phyloP scores from a whole-genome alignment of 2,888 invertebrate species.

The Sinelater perroti region DNA sequence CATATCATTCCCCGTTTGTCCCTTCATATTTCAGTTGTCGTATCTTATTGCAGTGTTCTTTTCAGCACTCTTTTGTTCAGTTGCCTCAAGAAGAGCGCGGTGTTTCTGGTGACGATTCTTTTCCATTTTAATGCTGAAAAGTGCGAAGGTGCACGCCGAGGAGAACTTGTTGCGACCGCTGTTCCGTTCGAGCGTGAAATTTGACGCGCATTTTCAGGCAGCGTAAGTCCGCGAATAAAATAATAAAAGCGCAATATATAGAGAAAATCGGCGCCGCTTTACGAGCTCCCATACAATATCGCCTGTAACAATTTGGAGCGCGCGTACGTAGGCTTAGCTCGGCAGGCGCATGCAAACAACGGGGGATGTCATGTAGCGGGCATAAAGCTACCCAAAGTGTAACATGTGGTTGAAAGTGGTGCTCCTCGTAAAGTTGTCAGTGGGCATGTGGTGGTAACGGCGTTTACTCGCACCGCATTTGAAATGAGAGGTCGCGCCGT shows the following conservation, averaged over 20 bases:
- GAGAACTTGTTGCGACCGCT: constrained; percentile 6
- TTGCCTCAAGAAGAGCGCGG: too few species aligned
- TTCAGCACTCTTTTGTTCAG: too few species aligned
- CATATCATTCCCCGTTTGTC: too few species aligned
- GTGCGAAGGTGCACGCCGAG: too few species aligned
- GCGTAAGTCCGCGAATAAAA: constrained; percentile 18
- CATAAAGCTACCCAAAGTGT: constrained; percentile 62
- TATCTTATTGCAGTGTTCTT: too few species aligned
- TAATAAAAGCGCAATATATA: constrained; percentile 39
- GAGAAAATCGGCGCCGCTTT: constrained; percentile 38
- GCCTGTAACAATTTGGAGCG: constrained; percentile 42
- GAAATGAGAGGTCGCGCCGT: constrained; percentile 58
- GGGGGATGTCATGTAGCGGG: constrained; percentile 60
- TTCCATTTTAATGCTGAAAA: too few species aligned
- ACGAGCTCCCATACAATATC: constrained; percentile 40
- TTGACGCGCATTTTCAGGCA: constrained; percentile 25
- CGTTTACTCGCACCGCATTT: constrained; percentile 58
- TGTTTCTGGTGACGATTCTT: too few species aligned
- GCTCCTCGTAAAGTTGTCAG: constrained; percentile 62
- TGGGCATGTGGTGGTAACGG: constrained; percentile 62
- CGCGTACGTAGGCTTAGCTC: constrained; percentile 32
- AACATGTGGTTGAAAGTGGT: constrained; percentile 63
- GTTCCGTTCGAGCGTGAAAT: constrained; percentile 21
- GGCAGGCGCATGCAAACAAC: constrained; percentile 44
- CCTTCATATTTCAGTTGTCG: too few species aligned